Evolutionary conservation across 2,113 vertebrate genomes (phyloP), one percentile per base, ranked within the genome.

Genomic region (Petromus typicus): DNA sequence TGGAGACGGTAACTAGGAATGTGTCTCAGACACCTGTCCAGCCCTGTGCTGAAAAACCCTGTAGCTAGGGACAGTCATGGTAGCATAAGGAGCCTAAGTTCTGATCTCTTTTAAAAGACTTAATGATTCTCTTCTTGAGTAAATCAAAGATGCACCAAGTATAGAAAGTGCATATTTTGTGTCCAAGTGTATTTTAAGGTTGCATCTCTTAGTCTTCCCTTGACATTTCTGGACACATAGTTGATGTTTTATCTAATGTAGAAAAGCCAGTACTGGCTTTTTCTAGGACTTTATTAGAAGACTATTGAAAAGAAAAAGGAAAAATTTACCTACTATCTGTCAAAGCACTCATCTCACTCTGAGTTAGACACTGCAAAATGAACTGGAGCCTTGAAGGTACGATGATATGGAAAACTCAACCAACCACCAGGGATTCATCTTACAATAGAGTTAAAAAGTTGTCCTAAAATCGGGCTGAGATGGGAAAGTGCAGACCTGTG

Each of bases 101-200:
- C 64, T n/a, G 37, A 86, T 37, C 56, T 69, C 37, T 57, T 85
- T 79, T 23, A 22, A 78, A 93, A 86, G 40, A 66, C 34, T 82
- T 63, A 67, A 12, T 27, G 3, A 34, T 17, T 7, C 25, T 84
- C 71, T 32, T 95, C 27, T 76, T 71, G 5, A 5, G 43, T 56
- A 88, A 81, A 92, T 63, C 30, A 66, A 84, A 89, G 85, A 40
- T 3, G 51, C 7, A 56, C 34, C 37, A 78, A 92, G 18, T 90
- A 51, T 4, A 5, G 37, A 57, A 73, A 88, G 51, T 40, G 86
- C 48, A 48, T 16, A 17, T 59, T 61, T 37, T 25, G 0, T 37
- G 87, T 66, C 45, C 85, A 56, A 89, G 85, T 73, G 76, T 85
- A 78, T 78, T 95, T 88, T 66, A 30, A 92, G 67, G 9, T 86